Conservation (phyloP, 2,797 vertebrate genomes). For the Amphiprion clarkii region DNA sequence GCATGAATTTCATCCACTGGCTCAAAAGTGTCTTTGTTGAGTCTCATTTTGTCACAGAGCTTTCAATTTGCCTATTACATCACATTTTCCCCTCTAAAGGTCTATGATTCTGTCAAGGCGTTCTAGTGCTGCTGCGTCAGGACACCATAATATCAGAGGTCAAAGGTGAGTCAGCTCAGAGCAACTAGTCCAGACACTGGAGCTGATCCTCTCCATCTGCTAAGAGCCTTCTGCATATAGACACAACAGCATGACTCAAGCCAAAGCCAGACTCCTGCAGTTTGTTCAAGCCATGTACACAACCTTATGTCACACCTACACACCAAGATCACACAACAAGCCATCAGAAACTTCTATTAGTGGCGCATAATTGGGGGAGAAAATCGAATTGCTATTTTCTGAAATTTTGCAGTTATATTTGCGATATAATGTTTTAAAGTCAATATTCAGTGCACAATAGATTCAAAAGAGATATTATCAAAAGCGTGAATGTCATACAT, state of each 20-base stretch:
- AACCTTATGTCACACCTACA: neutral
- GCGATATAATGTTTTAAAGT: too few species aligned
- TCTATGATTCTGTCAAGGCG: too few species aligned
- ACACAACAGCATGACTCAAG: conserved; percentile 26
- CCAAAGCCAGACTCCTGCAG: neutral
- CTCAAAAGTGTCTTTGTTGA: neutral
- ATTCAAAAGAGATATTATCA: too few species aligned
- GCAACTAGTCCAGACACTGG: conserved; percentile 10
- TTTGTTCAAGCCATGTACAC: neutral
- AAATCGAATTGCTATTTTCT: too few species aligned
- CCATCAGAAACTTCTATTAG: neutral
- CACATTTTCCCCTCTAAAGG: neutral
- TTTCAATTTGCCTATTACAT: neutral
- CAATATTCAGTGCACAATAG: too few species aligned
- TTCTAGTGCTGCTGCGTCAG: neutral
- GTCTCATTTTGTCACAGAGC: neutral
- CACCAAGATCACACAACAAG: neutral
- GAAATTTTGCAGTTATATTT: too few species aligned
- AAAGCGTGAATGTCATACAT: too few species aligned
- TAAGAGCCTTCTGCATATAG: conserved; percentile 28
- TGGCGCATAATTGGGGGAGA: too few species aligned
- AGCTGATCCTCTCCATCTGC: conserved; percentile 51
- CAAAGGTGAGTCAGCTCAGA: conserved; percentile 30
- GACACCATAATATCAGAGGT: conserved; percentile 32
- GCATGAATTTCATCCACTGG: neutral